These are phyloP conservation scores for Heliconius ismenius DNA, from an alignment of 2,888 invertebrate genomes.

Conservation along the genomic window DNA sequence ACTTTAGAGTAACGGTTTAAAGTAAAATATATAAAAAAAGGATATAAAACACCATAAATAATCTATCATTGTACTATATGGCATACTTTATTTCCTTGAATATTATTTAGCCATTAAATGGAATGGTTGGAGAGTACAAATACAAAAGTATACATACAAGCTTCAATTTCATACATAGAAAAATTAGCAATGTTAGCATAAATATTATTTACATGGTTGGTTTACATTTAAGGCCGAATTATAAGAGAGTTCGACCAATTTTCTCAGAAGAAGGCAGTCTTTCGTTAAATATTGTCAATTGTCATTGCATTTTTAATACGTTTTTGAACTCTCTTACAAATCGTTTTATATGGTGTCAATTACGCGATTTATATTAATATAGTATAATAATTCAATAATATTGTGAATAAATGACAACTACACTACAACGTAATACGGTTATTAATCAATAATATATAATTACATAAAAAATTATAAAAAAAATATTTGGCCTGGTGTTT, in stretches of 20 bases:
- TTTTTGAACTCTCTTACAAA: slow-evolving; percentile 19
- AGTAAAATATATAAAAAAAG: background rate
- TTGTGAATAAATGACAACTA: slow-evolving; percentile 14
- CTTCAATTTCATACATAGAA: slow-evolving; percentile 10
- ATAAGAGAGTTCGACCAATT: slow-evolving; percentile 17
- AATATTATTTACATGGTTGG: slow-evolving; percentile 19
- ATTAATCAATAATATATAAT: background rate
- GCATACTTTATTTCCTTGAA: slow-evolving; percentile 38
- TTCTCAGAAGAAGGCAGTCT: slow-evolving; percentile 4
- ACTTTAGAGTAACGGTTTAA: background rate
- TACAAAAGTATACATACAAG: slow-evolving; percentile 29
- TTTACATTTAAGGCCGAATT: slow-evolving; percentile 18
- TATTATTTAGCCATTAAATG: slow-evolving; percentile 33
- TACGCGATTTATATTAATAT: background rate
- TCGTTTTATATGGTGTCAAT: background rate
- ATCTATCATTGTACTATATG: slow-evolving; percentile 30
- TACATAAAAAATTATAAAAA: too few relatives aligned
- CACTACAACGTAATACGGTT: background rate
- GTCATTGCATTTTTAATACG: background rate
- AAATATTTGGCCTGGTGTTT: background rate
- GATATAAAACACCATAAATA: background rate
- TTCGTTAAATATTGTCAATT: background rate
- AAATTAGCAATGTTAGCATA: slow-evolving; percentile 11
- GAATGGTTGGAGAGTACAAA: slow-evolving; percentile 34
- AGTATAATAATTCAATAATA: background rate